These are phyloP conservation scores for Helostoma temminkii DNA, from an alignment of 2,797 vertebrate species.

Conservation along the genomic window DNA sequence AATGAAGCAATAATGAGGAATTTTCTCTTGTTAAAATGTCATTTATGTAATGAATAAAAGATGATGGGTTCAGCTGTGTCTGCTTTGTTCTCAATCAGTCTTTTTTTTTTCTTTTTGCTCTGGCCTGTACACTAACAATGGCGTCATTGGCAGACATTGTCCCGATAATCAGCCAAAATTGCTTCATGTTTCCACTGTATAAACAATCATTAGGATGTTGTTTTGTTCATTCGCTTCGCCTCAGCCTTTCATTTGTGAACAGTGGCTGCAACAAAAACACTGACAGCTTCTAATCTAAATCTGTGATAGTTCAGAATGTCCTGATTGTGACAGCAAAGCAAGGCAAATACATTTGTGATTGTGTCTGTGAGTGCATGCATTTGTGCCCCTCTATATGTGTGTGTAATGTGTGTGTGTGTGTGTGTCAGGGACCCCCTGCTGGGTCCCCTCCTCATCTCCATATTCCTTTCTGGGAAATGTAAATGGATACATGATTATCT, in stretches of 20 bases:
- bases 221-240: slow-evolving; percentile 88
- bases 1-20: slow-evolving; percentile 86
- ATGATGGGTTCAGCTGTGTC: slow-evolving; percentile 83
- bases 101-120: slow-evolving; percentile 58
- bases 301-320: slow-evolving; percentile 81
- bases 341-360: slow-evolving; percentile 77
- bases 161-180: slow-evolving; percentile 82
- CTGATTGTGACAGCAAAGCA: slow-evolving; percentile 80
- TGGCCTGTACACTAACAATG: slow-evolving; percentile 80
- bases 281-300: slow-evolving; percentile 82
- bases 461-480: slow-evolving; percentile 84
- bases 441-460: slow-evolving; percentile 82
- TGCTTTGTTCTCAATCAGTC: slow-evolving; percentile 83
- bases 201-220: slow-evolving; percentile 91
- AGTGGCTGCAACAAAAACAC: slow-evolving; percentile 79
- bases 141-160: slow-evolving; percentile 82
- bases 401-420: slow-evolving; percentile 51
- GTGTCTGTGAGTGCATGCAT: slow-evolving; percentile 51
- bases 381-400: slow-evolving; percentile 43
- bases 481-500: slow-evolving; percentile 86
- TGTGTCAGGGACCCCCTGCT: slow-evolving; percentile 77
- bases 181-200: slow-evolving; percentile 82
- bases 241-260: slow-evolving; percentile 89
- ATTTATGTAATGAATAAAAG: slow-evolving; percentile 88
- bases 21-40: slow-evolving; percentile 86